Evolutionary conservation across 2,113 vertebrate species (phyloP).

Genomic region (Eidolon helvum): DNA sequence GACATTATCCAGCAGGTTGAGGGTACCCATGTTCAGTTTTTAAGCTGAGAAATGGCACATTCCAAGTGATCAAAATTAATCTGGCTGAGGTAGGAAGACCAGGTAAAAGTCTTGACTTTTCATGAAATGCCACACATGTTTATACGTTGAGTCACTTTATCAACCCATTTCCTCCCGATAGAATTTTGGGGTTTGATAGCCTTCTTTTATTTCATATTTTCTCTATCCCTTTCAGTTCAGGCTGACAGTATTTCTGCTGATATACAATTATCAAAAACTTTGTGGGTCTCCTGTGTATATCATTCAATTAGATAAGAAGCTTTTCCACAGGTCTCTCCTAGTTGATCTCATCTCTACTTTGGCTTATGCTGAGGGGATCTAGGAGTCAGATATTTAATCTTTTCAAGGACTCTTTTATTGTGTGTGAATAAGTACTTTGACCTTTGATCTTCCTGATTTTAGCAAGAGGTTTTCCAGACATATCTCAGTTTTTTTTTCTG

Average conservation of each 20-base stretch:
- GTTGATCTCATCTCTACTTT: not conserved
- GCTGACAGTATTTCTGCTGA: not conserved
- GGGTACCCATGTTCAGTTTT: not conserved
- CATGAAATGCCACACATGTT: not conserved
- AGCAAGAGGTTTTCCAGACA: not conserved
- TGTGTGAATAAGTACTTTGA: not conserved
- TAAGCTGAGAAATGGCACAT: not conserved
- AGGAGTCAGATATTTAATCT: not conserved
- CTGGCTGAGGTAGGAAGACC: not conserved
- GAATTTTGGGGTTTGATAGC: not conserved
- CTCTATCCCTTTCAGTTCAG: not conserved
- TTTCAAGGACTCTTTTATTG: not conserved
- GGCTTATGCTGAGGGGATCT: not conserved
- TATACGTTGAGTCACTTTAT: not conserved
- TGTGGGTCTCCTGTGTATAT: not conserved
- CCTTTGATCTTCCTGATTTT: not conserved
- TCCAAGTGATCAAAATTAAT: not conserved
- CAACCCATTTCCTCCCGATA: not conserved
- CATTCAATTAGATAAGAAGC: not conserved
- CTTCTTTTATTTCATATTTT: not conserved
- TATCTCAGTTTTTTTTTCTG: not conserved
- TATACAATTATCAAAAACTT: not conserved
- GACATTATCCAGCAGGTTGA: not conserved
- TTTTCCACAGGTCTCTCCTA: not conserved
- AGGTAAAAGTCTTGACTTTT: not conserved